Base-by-base conservation (phyloP, 2,888 invertebrate species). In the Saturnia pavonia region DNA sequence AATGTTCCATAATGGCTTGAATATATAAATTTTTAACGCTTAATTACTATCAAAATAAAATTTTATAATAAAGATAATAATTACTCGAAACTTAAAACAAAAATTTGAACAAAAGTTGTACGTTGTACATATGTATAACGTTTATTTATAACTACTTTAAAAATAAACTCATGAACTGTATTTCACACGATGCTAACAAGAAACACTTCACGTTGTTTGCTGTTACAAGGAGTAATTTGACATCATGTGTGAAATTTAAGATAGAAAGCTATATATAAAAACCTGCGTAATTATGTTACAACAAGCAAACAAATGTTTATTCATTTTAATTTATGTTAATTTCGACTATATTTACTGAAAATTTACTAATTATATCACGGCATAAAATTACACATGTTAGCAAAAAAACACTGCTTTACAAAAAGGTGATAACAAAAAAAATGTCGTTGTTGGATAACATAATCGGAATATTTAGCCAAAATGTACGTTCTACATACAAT, bases 161-260 rank as follows among this genome's bases (percentile, higher is more conserved):
- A 27, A 40, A 65, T 40, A 65, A 40, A 40, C 40, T 63, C 54
- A 27, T 34, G 27, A 16, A 63, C 60, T 27, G 60, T 63, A 40
- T 65, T 40, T 65, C n/a, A 40, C 65, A 40, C 40, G 65, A 65
- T n/a, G 65, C n/a, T 65, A 65, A 34, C n/a, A 19, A 65, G 16
- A 40, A 34, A 65, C 12, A 65, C n/a, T 40, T 65, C 40, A 22
- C 19, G 7, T 19, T 40, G 65, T 65, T 65, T 40, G 40, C 34
- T 40, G 57, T 65, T 40, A 63, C 63, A 19, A 6, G 16, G 40
- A 63, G 22, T 63, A 63, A 11, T 63, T n/a, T 65, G 65, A 40
- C 65, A 40, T 57, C 2, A 19, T 40, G 65, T 65, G 11, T 7
- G 7, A 40, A 65, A 2, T 65, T 65, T 19, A 40, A 65, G 40